A percentile compares a stretch with the other conserved stretches of the same genome.
Evolutionary conservation across 1,140 invertebrate species (phyloP).

Genomic region (Neuroterus valhalla): DNA sequence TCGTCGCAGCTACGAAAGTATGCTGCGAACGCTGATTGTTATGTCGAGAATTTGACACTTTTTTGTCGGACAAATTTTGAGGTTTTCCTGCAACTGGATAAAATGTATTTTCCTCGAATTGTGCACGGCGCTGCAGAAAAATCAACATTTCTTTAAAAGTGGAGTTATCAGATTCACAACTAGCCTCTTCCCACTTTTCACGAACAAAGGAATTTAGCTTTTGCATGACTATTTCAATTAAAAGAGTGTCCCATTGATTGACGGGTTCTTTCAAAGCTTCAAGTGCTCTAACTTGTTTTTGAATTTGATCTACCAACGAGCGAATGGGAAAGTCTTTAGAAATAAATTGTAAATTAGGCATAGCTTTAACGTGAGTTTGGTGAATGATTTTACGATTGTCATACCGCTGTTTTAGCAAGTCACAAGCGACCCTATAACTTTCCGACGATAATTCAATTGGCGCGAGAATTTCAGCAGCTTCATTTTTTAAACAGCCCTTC

Average conservation of each 20-base stretch:
- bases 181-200: neutral
- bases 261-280: no score
- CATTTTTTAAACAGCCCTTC: no score
- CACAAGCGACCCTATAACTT: no score
- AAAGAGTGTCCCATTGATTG: no score
- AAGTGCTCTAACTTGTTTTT: no score
- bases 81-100: neutral
- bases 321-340: neutral
- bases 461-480: no score
- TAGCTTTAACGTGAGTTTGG: neutral
- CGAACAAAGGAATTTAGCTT: neutral
- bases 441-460: no score
- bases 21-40: neutral
- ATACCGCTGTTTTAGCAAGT: no score
- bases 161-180: neutral
- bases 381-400: no score
- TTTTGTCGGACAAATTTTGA: neutral
- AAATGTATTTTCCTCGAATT: neutral
- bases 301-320: no score
- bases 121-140: neutral
- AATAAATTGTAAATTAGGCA: neutral
- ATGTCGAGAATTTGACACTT: neutral
- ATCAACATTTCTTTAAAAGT: neutral
- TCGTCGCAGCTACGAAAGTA: neutral
- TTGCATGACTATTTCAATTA: neutral